These are phyloP conservation scores for Diaprepes abbreviatus DNA, from an alignment of 2,888 invertebrate species.

Conservation along the genomic window DNA sequence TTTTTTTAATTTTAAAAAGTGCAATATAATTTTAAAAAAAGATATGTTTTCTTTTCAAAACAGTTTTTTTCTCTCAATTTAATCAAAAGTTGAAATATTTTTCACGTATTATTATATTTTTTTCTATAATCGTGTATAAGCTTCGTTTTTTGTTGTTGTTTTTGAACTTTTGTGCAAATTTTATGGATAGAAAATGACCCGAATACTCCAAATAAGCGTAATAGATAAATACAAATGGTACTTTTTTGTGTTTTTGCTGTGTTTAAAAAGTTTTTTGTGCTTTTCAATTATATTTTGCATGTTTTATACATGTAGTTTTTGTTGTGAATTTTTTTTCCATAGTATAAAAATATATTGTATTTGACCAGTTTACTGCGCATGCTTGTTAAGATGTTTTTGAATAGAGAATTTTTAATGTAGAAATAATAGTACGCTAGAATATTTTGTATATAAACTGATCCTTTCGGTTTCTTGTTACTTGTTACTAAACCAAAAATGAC, in stretches of 20 bases:
- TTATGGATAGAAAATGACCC: conserved; percentile 53
- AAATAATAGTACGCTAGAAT: background rate
- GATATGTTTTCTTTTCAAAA: background rate
- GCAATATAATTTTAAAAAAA: no score
- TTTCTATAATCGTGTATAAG: background rate
- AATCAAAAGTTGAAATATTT: background rate
- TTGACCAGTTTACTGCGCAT: conserved; percentile 7
- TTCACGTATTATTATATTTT: background rate
- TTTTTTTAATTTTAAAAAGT: background rate
- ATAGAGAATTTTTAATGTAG: conserved; percentile 5
- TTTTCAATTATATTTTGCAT: conserved; percentile 23
- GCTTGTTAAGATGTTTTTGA: background rate
- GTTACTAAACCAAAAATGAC: conserved; percentile 61
- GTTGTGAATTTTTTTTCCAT: conserved; percentile 11
- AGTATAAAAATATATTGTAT: background rate
- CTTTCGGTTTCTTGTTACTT: background rate
- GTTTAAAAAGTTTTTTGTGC: conserved; percentile 42
- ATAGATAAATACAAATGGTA: conserved; percentile 61
- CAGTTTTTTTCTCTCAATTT: background rate
- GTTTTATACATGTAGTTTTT: conserved; percentile 7
- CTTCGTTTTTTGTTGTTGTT: background rate
- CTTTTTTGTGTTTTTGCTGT: conserved; percentile 45
- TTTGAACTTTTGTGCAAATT: conserved; percentile 10
- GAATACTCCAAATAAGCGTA: conserved; percentile 58
- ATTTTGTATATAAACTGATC: conserved; percentile 7